Evolutionary conservation across 2,797 vertebrate species (phyloP).

Genomic region (Apogon hyalosoma): DNA sequence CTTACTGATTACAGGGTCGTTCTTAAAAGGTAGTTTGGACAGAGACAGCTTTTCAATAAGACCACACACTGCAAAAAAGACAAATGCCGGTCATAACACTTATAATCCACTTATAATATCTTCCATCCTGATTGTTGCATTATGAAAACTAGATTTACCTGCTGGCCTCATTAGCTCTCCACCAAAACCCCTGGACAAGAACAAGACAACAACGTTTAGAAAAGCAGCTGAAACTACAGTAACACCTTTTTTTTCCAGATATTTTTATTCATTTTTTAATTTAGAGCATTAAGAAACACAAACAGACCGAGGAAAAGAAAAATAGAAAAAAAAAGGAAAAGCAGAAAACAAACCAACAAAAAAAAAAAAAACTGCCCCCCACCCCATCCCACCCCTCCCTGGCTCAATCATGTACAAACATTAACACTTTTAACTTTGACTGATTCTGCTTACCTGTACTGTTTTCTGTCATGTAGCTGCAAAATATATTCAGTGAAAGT

Average conservation of each 20-base stretch:
- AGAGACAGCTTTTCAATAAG: conserved; percentile 93
- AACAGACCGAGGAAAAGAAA: too few relatives aligned
- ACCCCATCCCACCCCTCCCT: too few relatives aligned
- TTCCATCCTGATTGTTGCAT: not conserved
- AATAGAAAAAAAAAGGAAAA: too few relatives aligned
- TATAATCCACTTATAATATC: not conserved
- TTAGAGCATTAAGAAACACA: too few relatives aligned
- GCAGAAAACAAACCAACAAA: too few relatives aligned
- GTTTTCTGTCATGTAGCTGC: conserved; percentile 89
- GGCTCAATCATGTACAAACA: too few relatives aligned
- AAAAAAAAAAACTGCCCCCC: too few relatives aligned
- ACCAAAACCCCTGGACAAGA: conserved; percentile 88
- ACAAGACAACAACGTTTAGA: conserved; percentile 23
- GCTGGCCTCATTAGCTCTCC: conserved; percentile 95
- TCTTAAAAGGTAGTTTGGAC: conserved; percentile 91
- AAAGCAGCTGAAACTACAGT: not conserved
- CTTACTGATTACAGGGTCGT: conserved; percentile 88
- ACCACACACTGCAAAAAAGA: conserved; percentile 85
- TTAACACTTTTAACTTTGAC: not conserved
- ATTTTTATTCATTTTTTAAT: too few relatives aligned
- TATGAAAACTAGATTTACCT: conserved; percentile 79
- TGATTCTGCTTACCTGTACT: conserved; percentile 88
- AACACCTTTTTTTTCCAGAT: too few relatives aligned
- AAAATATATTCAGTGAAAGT: conserved; percentile 45
- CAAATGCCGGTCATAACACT: not conserved